phyloP scores from a whole-genome alignment of 2,113 vertebrate species.

The Rafetus swinhoei region DNA sequence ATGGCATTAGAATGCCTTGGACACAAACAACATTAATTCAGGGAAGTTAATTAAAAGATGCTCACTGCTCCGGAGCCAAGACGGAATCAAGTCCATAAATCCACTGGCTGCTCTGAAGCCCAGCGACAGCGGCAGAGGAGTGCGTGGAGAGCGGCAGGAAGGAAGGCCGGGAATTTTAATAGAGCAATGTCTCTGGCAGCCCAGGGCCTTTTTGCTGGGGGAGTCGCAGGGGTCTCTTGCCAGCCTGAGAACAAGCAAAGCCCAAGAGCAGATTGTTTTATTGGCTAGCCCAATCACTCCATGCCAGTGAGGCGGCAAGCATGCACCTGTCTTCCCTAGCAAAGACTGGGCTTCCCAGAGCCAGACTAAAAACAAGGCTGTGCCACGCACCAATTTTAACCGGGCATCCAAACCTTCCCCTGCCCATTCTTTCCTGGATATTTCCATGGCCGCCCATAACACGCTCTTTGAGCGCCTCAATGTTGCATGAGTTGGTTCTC shows the following conservation, averaged over 20 bases:
- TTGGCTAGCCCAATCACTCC: background rate
- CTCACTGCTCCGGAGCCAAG: background rate
- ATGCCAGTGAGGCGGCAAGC: background rate
- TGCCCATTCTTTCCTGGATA: no score
- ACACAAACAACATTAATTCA: background rate
- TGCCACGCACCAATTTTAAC: no score
- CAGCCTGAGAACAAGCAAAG: background rate
- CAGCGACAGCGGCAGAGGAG: background rate
- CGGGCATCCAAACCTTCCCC: no score
- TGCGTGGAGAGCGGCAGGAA: background rate
- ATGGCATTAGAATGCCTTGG: no score
- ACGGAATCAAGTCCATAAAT: fast-evolving
- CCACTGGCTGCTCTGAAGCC: background rate
- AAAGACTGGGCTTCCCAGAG: background rate
- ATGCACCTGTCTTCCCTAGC: fast-evolving
- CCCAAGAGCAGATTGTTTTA: background rate
- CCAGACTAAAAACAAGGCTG: background rate
- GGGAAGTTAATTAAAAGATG: background rate
- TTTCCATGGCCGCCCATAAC: no score
- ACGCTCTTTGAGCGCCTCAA: no score
- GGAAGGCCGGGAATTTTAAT: fast-evolving
- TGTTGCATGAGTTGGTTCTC: no score
- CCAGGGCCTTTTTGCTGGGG: background rate
- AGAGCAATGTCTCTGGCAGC: fast-evolving
- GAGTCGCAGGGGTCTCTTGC: fast-evolving